Evolutionary conservation across 2,888 invertebrate genomes (phyloP).

Genomic region (Sympetrum striolatum): DNA sequence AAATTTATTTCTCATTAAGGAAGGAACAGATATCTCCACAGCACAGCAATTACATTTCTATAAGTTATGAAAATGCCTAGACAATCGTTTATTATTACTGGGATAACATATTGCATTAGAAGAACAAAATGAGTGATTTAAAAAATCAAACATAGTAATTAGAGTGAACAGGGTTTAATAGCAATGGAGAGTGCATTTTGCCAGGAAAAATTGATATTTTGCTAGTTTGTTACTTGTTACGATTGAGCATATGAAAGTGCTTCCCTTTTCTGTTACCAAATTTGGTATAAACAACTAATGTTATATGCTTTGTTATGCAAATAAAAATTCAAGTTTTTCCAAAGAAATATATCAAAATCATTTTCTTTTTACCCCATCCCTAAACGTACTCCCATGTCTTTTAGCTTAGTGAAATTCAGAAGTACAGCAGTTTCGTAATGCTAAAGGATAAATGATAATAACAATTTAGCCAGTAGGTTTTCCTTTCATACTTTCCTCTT

Average conservation of each 20-base stretch:
- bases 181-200: conserved; percentile 37
- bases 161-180: conserved; percentile 38
- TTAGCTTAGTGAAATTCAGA: too few species aligned
- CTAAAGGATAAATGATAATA: background rate
- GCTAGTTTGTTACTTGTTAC: conserved; percentile 44
- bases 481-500: background rate
- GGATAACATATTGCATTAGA: conserved; percentile 14
- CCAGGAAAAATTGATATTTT: conserved; percentile 43
- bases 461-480: background rate
- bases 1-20: conserved; percentile 20
- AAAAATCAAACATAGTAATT: conserved; percentile 21
- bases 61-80: conserved; percentile 41
- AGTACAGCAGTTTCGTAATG: too few species aligned
- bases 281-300: conserved; percentile 37
- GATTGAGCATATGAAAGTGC: conserved; percentile 42
- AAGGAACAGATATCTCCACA: conserved; percentile 17
- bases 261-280: conserved; percentile 38
- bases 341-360: background rate
- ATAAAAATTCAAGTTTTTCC: conserved; percentile 37
- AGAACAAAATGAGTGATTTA: conserved; percentile 15
- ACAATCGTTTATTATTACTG: conserved; percentile 39
- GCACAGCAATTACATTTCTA: conserved; percentile 34
- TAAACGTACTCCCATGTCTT: too few species aligned
- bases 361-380: background rate
- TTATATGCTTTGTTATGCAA: conserved; percentile 41